phyloP scores from a whole-genome alignment of 2,113 vertebrate species.

The Mobula birostris region DNA sequence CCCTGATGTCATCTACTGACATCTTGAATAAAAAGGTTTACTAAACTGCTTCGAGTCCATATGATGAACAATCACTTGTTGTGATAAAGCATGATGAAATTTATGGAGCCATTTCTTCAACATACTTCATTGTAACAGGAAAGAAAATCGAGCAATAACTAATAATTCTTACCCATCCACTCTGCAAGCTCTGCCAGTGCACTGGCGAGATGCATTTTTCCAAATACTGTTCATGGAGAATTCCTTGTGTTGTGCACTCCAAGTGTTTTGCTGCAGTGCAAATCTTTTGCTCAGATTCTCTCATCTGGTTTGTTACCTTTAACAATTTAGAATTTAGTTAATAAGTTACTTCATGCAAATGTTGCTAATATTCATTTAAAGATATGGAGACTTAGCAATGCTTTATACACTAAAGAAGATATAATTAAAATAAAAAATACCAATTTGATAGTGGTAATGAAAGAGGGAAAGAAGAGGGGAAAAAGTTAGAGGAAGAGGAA shows the following conservation, averaged over 20 bases:
- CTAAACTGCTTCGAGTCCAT: background rate
- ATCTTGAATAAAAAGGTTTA: background rate
- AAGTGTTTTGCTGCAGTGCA: conserved; percentile 47
- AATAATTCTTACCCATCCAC: conserved; percentile 38
- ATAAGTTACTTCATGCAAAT: background rate
- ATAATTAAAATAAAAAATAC: too few relatives aligned
- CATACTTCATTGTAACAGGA: background rate
- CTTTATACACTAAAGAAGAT: too few relatives aligned
- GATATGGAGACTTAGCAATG: background rate
- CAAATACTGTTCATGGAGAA: conserved; percentile 63
- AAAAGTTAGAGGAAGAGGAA: too few relatives aligned
- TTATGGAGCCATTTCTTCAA: background rate
- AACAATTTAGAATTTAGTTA: background rate
- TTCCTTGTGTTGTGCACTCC: conserved; percentile 57
- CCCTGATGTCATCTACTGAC: background rate
- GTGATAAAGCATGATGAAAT: background rate
- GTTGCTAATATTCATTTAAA: background rate
- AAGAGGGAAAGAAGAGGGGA: too few relatives aligned
- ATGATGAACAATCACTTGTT: background rate
- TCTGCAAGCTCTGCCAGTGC: conserved; percentile 67
- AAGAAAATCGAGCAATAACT: too few relatives aligned
- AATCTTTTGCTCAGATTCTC: conserved; percentile 51
- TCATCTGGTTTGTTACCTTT: conserved; percentile 63
- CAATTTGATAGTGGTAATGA: too few relatives aligned
- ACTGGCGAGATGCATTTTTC: conserved; percentile 50